Base-by-base conservation (phyloP, 2,888 invertebrate genomes). In the Phlogophora meticulosa region DNA sequence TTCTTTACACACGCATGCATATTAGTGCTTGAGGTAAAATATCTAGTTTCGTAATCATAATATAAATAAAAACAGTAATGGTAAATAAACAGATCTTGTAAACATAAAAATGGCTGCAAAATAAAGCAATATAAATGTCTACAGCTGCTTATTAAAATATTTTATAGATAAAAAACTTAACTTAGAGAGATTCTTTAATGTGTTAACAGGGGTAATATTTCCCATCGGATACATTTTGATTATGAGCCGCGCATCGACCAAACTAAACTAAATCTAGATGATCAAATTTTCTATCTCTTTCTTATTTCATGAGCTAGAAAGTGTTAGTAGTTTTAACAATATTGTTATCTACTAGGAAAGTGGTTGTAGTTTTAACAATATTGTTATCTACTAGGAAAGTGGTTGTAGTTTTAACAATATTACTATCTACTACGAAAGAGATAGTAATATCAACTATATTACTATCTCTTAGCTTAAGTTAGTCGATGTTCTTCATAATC, bases 401-500 rank as follows among this genome's bases (percentile, higher is more conserved):
- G n/a, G n/a, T n/a, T n/a, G n/a, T n/a, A n/a, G n/a, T n/a, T n/a
- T n/a, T n/a, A n/a, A n/a, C n/a, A n/a, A n/a, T n/a, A n/a, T n/a
- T n/a, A n/a, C n/a, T n/a, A n/a, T n/a, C n/a, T n/a, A n/a, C n/a
- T n/a, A n/a, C n/a, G n/a, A n/a, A n/a, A n/a, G n/a, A n/a, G n/a
- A n/a, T n/a, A n/a, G n/a, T n/a, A n/a, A n/a, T n/a, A n/a, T n/a
- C n/a, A n/a, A n/a, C n/a, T n/a, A n/a, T n/a, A n/a, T n/a, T n/a
- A n/a, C n/a, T n/a, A n/a, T n/a, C n/a, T n/a, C n/a, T n/a, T n/a
- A n/a, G n/a, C n/a, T n/a, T 11, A 46, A 34, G 46, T 32, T n/a
- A 52, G 5, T 24, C 36, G 20, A 51, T 51, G 34, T 28, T 55
- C 1, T 10, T 10, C 36, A 69, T 2, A 55, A 69, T 22, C 11